Conservation (phyloP, 2,888 invertebrate genomes). For the Rotaria magnacalcarata region DNA sequence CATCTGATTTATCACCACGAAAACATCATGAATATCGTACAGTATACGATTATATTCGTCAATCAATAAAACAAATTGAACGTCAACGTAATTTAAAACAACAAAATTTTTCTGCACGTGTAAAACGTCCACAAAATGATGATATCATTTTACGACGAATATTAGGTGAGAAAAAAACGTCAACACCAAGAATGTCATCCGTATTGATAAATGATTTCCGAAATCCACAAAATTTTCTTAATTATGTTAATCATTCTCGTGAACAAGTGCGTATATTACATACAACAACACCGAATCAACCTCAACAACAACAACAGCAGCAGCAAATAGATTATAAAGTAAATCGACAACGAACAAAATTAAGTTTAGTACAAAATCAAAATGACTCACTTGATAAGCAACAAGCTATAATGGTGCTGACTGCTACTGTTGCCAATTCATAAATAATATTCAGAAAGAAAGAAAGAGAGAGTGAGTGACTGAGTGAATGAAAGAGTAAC, state of each 20-base stretch:
- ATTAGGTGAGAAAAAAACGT: not conserved
- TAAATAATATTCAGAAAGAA: not conserved
- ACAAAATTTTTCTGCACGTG: not conserved
- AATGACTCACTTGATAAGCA: not conserved
- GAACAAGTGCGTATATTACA: not conserved
- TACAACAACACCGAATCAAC: not conserved
- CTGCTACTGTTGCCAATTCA: not conserved
- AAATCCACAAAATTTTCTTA: not conserved
- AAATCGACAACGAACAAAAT: not conserved
- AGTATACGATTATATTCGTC: not conserved
- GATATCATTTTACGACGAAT: not conserved
- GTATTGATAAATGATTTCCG: not conserved
- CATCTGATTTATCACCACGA: not conserved
- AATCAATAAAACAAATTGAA: not conserved
- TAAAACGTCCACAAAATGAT: conserved; percentile 19
- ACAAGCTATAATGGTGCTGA: not conserved
- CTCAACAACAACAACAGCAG: too few species aligned
- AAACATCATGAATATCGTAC: not conserved
- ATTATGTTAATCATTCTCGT: not conserved
- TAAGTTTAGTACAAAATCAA: not conserved
- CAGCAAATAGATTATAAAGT: not conserved
- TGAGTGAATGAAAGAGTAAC: not conserved
- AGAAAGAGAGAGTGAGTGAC: not conserved
- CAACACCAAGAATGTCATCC: not conserved
- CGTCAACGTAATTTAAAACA: conserved; percentile 8